phyloP scores from a whole-genome alignment of 2,888 invertebrate genomes.

The Hypercompe scribonia region DNA sequence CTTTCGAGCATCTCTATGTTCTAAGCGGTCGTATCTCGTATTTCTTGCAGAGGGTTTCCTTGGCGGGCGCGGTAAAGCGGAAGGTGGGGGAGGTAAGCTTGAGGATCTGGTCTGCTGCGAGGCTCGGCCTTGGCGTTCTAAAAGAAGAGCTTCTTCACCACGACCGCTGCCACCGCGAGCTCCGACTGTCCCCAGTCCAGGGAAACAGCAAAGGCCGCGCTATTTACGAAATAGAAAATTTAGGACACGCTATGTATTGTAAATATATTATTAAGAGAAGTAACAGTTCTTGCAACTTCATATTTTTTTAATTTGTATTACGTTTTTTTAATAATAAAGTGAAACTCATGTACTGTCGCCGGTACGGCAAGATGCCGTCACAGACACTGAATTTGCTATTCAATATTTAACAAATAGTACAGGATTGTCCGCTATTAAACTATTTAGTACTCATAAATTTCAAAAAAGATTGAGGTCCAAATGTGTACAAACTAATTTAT shows the following conservation, averaged over 20 bases:
- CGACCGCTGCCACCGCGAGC: slow-evolving; percentile 81
- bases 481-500: too few species aligned
- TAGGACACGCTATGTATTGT: not conserved
- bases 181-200: slow-evolving; percentile 81
- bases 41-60: slow-evolving; percentile 86
- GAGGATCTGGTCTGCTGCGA: slow-evolving; percentile 91
- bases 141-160: slow-evolving; percentile 90
- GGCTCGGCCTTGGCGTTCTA: slow-evolving; percentile 92
- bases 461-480: too few species aligned
- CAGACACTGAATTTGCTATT: not conserved
- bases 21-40: slow-evolving; percentile 89
- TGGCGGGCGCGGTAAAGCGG: slow-evolving; percentile 90
- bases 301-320: not conserved
- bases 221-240: slow-evolving; percentile 64
- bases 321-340: not conserved
- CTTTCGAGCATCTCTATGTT: slow-evolving; percentile 78
- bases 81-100: slow-evolving; percentile 90
- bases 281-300: not conserved
- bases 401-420: too few species aligned
- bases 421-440: too few species aligned
- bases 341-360: not conserved
- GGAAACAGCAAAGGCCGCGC: slow-evolving; percentile 95
- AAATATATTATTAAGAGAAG: not conserved
- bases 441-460: too few species aligned
- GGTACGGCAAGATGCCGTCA: not conserved